Evolutionary conservation across 2,113 vertebrate genomes (phyloP), one percentile per base, ranked within the genome.

Genomic region (Hippotragus niger): DNA sequence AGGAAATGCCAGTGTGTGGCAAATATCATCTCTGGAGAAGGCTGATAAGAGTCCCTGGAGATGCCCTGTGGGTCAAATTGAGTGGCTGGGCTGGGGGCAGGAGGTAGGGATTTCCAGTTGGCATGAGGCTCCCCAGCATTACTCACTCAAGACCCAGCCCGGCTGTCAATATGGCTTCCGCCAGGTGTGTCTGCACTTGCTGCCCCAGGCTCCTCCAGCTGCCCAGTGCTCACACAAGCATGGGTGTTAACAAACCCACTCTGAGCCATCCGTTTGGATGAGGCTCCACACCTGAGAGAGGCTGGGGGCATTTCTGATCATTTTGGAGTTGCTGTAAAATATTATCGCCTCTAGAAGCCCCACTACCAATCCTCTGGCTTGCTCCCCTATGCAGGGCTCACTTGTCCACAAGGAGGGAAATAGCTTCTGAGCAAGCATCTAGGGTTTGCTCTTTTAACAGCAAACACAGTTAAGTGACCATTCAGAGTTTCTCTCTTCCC

Each of bases 181-280:
- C 15, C 55, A 36, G 40, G 16, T 21, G 2, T 13, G 31, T 12
- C 11, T 1, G 6, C 10, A 3, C 47, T 36, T 67, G 23, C 53
- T 45, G 15, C 53, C 45, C 36, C 15, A 17, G 33, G 17, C 7
- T 58, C 29, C 57, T 16, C 2, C 36, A 67, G 27, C 71, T 31
- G 40, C 31, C 33, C 15, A 0, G 10, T 4, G 36, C 50, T 29
- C 87, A 47, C 45, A 25, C 1, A 5, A 57, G 33, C 55, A 2
- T 0, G 17, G 6, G 7, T 74, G 21, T 50, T 6, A 27, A 53
- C 11, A 6, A 80, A 4, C 7, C 5, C 1, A 21, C 15, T 4
- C 4, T 13, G 29, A 83, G 71, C 23, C 10, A 12, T 40, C 40
- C 21, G 8, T 55, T 13, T 6, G 27, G 47, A 8, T 40, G 53